Percentiles rank a stretch among this genome's conserved stretches.
Evolutionary conservation across 1,140 invertebrate species (phyloP).

Genomic region (Cydia fagiglandana): DNA sequence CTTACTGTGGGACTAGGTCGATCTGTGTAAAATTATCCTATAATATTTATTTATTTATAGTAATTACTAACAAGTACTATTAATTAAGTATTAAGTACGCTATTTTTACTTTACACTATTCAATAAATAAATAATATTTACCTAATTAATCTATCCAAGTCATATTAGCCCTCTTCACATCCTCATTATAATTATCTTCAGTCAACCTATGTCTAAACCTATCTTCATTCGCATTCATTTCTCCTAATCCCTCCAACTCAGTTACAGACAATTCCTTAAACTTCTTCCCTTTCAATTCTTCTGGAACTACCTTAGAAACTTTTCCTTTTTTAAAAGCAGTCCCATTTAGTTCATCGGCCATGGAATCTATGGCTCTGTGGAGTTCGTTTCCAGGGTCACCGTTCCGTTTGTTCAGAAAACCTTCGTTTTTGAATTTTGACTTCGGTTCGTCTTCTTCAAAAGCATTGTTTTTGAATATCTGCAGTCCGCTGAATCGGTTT

Average conservation of each 20-base stretch:
- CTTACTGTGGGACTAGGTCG: too few species aligned
- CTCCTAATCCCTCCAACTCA: slow-evolving; percentile 55
- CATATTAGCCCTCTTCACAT: slow-evolving; percentile 51
- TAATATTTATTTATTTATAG: too few species aligned
- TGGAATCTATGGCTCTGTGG: slow-evolving; percentile 62
- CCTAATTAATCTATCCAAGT: slow-evolving; percentile 53
- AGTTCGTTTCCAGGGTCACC: slow-evolving; percentile 65
- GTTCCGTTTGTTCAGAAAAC: slow-evolving; percentile 63
- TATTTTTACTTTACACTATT: too few species aligned
- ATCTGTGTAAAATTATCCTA: too few species aligned
- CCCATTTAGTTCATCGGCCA: slow-evolving; percentile 58
- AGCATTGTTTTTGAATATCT: slow-evolving; percentile 57
- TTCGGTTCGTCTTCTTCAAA: slow-evolving; percentile 43
- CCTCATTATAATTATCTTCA: slow-evolving; percentile 60
- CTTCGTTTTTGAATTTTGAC: slow-evolving; percentile 49
- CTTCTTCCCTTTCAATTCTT: slow-evolving; percentile 59
- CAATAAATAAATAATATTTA: too few species aligned
- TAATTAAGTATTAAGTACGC: too few species aligned
- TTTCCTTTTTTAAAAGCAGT: slow-evolving; percentile 35
- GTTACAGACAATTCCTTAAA: slow-evolving; percentile 57
- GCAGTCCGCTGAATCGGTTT: slow-evolving; percentile 42
- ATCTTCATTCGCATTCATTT: slow-evolving; percentile 59
- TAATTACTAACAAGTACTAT: too few species aligned
- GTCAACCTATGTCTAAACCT: slow-evolving; percentile 61
- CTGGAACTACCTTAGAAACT: slow-evolving; percentile 39